phyloP scores from a whole-genome alignment of 2,888 invertebrate genomes.

The Polietes domitor region DNA sequence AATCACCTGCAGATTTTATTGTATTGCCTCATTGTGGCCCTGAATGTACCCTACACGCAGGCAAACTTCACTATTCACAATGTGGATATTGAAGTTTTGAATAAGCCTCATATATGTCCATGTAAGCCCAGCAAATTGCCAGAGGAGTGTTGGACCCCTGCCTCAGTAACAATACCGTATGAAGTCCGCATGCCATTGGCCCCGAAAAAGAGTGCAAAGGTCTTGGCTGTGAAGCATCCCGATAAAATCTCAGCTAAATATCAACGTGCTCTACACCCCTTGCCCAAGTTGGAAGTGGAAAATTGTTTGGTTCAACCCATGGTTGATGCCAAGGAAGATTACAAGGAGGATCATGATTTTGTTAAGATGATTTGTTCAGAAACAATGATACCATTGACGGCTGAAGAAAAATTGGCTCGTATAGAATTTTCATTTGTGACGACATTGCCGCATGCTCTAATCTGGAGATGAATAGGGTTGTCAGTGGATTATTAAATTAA shows the following conservation, averaged over 20 bases:
- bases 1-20: slow-evolving; percentile 84
- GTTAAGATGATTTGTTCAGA: slow-evolving; percentile 47
- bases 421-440: background rate
- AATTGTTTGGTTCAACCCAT: slow-evolving; percentile 27
- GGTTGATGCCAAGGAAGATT: slow-evolving; percentile 20
- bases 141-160: background rate
- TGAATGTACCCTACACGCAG: slow-evolving; percentile 82
- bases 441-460: slow-evolving; percentile 14
- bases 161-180: background rate
- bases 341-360: slow-evolving; percentile 35
- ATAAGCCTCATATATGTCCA: background rate
- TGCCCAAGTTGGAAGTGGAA: background rate
- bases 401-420: background rate
- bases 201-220: background rate
- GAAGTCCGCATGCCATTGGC: background rate
- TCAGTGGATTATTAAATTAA: no score
- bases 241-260: background rate
- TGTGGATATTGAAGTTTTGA: slow-evolving; percentile 69
- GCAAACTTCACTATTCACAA: slow-evolving; percentile 82
- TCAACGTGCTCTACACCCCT: background rate
- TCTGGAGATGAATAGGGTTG: slow-evolving; percentile 9
- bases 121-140: background rate
- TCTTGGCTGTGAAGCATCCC: background rate
- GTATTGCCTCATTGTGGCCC: slow-evolving; percentile 84
- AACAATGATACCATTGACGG: slow-evolving; percentile 17